Base-by-base conservation (phyloP, 2,113 vertebrate species). In the Pangasianodon hypophthalmus region DNA sequence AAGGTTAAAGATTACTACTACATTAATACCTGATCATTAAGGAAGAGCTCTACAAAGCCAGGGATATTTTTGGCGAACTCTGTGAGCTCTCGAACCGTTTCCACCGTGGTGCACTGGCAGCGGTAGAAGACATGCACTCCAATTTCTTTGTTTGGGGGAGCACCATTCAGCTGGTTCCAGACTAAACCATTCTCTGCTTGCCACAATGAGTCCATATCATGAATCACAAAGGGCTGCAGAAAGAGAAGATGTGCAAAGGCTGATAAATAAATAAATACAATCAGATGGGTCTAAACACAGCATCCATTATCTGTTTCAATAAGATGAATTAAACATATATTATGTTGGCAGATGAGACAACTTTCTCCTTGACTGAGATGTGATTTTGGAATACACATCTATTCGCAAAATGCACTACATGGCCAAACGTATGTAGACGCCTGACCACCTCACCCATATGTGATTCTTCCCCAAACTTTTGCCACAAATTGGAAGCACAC, bases 31-130 rank as follows among this genome's bases (percentile, higher is more conserved):
- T 98, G 97, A 95, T 98, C 97, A 0, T 98, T 98, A 94, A 98
- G 93, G 94, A 97, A 97, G 92, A 98, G 97, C 93, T 92, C 95
- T 0, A 97, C 62, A 92, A 98, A 98, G 93, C 96, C 97, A 89
- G 97, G 97, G 95, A 98, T 97, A 95, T 95, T 97, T 95, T 98
- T 98, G 95, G 97, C 97, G 0, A 98, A 98, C 95, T 98, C 97
- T 0, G 96, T 98, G 91, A 98, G 97, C 93, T 97, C 97, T 5
- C 97, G 96, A 92, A 98, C 97, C 0, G 97, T 98, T 95, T 98
- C 97, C 87, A 98, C 97, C 0, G 97, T 95, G 92, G 97, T 97
- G 93, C 97, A 98, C 95, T 98, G 97, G 94, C 97, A 98, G 94
- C 97, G 97, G 93, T 98, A 97, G 95, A 97, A 98, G 50, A 98